Conservation (phyloP, 2,888 invertebrate species). For the Lottia scabra region DNA sequence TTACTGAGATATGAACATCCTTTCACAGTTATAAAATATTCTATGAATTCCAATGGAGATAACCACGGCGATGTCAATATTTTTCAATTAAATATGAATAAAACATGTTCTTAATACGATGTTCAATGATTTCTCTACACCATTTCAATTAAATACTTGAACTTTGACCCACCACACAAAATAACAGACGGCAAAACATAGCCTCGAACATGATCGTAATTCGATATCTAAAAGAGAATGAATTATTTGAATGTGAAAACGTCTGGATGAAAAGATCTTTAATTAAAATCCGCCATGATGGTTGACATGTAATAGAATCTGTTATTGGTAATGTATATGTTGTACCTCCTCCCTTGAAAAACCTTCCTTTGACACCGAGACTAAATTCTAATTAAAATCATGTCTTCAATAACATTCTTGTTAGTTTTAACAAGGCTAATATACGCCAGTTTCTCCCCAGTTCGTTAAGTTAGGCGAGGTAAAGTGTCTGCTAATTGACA, state of each 20-base stretch:
- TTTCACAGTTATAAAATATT: too few relatives aligned
- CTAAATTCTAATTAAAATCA: background rate
- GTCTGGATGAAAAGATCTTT: conserved; percentile 3
- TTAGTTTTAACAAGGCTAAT: too few relatives aligned
- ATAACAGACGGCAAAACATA: background rate
- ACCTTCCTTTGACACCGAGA: background rate
- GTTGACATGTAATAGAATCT: conserved; percentile 3
- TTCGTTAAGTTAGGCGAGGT: too few relatives aligned
- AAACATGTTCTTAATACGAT: background rate
- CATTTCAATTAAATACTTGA: background rate
- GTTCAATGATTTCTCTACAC: background rate
- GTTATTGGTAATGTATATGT: background rate
- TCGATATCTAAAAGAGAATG: too few relatives aligned
- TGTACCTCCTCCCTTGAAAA: background rate
- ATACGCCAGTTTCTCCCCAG: too few relatives aligned
- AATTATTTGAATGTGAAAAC: background rate
- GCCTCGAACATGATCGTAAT: background rate
- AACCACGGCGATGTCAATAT: background rate
- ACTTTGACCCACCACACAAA: background rate
- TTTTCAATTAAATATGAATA: conserved; percentile 2
- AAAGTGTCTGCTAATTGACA: background rate
- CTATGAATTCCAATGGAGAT: too few relatives aligned
- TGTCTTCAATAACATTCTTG: too few relatives aligned
- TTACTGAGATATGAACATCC: too few relatives aligned
- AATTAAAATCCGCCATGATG: conserved; percentile 1